Conservation (phyloP, 2,797 vertebrate species). For the Fratercula arctica region DNA sequence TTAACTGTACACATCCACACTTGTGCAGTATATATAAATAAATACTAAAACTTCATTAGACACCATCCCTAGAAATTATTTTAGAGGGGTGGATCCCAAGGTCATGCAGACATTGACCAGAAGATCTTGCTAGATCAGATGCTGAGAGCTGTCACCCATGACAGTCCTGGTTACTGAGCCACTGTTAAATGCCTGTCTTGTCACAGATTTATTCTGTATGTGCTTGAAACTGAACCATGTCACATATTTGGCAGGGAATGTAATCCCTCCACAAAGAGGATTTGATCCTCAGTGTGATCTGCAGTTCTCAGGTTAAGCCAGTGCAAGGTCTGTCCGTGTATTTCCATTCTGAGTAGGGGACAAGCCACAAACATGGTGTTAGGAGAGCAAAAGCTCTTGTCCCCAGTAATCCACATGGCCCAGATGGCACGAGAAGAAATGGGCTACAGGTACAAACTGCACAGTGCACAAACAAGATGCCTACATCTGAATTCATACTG, state of each 20-base stretch:
- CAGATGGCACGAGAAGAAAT: neutral
- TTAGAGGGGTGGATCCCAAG: neutral
- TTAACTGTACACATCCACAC: neutral
- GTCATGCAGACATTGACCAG: neutral
- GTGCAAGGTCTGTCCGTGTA: neutral
- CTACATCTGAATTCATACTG: neutral
- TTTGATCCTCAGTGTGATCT: slow-evolving; percentile 43
- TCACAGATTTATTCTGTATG: slow-evolving; percentile 20
- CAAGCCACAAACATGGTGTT: neutral
- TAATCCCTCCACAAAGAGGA: slow-evolving; percentile 56
- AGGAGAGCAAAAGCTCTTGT: neutral
- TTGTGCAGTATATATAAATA: neutral
- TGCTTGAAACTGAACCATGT: slow-evolving; percentile 42
- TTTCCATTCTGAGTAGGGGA: neutral
- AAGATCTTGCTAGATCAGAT: neutral
- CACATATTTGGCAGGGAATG: slow-evolving; percentile 45
- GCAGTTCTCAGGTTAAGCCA: neutral
- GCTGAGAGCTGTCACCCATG: neutral
- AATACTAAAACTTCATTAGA: neutral
- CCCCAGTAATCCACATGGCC: neutral
- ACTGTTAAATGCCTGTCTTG: slow-evolving; percentile 42
- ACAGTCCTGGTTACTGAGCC: slow-evolving; percentile 25
- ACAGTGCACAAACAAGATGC: neutral
- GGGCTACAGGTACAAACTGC: neutral
- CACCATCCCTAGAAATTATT: neutral